These are phyloP conservation scores for Syngnathus acus DNA, from an alignment of 2,797 vertebrate species.

Conservation along the genomic window DNA sequence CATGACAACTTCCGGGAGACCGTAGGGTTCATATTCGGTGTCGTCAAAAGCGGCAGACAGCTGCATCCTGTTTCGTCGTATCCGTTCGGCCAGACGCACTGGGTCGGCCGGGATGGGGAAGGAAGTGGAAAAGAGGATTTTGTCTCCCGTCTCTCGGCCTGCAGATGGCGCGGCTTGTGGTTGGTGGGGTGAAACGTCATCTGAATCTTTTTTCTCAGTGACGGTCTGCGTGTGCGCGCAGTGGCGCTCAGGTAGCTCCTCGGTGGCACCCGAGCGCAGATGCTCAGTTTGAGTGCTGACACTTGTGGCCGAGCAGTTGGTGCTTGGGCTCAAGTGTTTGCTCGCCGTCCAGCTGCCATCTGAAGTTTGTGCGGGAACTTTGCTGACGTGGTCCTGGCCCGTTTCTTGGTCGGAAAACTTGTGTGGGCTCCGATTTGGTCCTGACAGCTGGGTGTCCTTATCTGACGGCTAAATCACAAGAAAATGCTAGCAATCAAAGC, in stretches of 20 bases:
- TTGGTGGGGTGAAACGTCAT: constrained; percentile 29
- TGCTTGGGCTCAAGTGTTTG: constrained; percentile 11
- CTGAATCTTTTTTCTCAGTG: constrained; percentile 11
- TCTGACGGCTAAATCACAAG: constrained; percentile 29
- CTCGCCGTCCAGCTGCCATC: constrained; percentile 3
- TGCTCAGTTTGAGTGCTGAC: constrained; percentile 63
- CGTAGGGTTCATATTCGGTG: constrained; percentile 78
- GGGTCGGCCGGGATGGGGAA: constrained; percentile 72
- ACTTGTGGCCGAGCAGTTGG: neutral
- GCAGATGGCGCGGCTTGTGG: constrained; percentile 15
- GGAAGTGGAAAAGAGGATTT: constrained; percentile 50
- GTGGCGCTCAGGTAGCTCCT: constrained; percentile 4
- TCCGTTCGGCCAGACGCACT: constrained; percentile 65
- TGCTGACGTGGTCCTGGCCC: constrained; percentile 23
- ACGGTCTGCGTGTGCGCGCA: constrained; percentile 53
- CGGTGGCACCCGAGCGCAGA: neutral
- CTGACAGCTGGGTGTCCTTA: constrained; percentile 28
- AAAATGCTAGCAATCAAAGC: neutral
- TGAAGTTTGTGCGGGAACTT: constrained; percentile 18
- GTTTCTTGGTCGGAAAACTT: constrained; percentile 23
- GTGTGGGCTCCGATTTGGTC: constrained; percentile 16
- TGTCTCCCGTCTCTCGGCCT: constrained; percentile 11
- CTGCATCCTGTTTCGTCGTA: constrained; percentile 62
- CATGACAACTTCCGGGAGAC: constrained; percentile 78
- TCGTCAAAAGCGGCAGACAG: constrained; percentile 76